These are phyloP conservation scores for Romanomermis culicivorax DNA, from an alignment of 2,888 invertebrate genomes.

Conservation along the genomic window DNA sequence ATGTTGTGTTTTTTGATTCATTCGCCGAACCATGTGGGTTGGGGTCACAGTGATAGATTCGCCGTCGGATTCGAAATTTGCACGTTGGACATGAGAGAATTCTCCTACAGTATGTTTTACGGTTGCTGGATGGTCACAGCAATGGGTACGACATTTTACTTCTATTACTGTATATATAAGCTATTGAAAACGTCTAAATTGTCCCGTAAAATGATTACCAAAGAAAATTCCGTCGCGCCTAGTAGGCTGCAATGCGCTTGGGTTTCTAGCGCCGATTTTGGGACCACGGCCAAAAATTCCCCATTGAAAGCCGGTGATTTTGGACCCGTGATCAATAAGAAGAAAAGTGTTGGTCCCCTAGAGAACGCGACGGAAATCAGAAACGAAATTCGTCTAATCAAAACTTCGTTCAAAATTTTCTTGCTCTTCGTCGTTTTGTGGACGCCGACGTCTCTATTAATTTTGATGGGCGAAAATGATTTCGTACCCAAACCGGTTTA, in stretches of 20 bases:
- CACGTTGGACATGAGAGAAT: slow-evolving; percentile 19
- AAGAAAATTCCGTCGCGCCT: not conserved
- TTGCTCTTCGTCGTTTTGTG: slow-evolving; percentile 18
- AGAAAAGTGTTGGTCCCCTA: not conserved
- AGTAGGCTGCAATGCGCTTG: too few relatives aligned
- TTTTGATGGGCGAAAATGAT: slow-evolving; percentile 16
- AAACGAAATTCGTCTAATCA: slow-evolving; percentile 16
- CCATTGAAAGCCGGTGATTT: too few relatives aligned
- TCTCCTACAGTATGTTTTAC: slow-evolving; percentile 19
- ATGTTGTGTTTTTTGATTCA: not conserved
- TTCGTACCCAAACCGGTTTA: slow-evolving; percentile 17
- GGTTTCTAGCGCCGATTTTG: too few relatives aligned
- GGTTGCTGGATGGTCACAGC: slow-evolving; percentile 15
- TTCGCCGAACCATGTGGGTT: slow-evolving; percentile 19
- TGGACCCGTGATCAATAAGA: not conserved
- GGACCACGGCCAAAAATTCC: not conserved
- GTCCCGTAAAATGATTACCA: not conserved
- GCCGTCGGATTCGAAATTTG: slow-evolving; percentile 5
- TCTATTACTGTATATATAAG: slow-evolving; percentile 15
- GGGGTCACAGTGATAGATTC: slow-evolving; percentile 12
- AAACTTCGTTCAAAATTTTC: slow-evolving; percentile 19
- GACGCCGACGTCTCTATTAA: slow-evolving; percentile 17
- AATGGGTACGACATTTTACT: slow-evolving; percentile 15
- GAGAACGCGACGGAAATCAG: not conserved
- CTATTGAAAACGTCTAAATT: slow-evolving; percentile 10